Conservation (phyloP, 2,888 invertebrate species). For the Lissonota sp. region DNA sequence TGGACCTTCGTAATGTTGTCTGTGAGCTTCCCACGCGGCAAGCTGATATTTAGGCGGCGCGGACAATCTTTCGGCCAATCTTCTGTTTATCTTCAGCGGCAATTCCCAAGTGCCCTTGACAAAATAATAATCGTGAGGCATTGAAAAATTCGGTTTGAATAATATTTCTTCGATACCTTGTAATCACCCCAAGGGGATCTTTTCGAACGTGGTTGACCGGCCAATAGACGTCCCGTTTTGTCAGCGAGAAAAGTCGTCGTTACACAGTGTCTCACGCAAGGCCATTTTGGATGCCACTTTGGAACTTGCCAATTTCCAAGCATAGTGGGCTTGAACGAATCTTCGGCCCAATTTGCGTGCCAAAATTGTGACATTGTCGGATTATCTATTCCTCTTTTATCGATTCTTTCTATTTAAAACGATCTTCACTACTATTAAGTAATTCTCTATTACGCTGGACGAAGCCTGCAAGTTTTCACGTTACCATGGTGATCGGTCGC, state of each 20-base stretch:
- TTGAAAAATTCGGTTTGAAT: background rate
- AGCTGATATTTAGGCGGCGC: conserved; percentile 66
- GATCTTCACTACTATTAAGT: conserved; percentile 23
- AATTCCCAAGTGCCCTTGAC: conserved; percentile 73
- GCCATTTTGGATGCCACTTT: conserved; percentile 75
- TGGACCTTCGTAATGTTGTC: conserved; percentile 41
- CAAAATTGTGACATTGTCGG: conserved; percentile 75
- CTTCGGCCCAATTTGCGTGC: conserved; percentile 75
- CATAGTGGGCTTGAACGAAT: conserved; percentile 71
- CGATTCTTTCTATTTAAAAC: conserved; percentile 3
- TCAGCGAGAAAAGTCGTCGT: conserved; percentile 72
- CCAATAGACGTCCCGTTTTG: conserved; percentile 71
- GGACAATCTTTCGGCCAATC: conserved; percentile 71
- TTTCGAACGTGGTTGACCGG: conserved; percentile 63
- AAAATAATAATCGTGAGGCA: background rate
- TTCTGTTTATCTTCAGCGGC: conserved; percentile 72
- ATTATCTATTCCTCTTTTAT: background rate
- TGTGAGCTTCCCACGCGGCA: conserved; percentile 69
- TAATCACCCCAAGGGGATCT: conserved; percentile 71
- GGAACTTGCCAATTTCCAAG: conserved; percentile 77
- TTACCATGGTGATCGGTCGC: conserved; percentile 49
- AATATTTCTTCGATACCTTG: conserved; percentile 67
- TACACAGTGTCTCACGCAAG: conserved; percentile 70
- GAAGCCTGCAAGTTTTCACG: conserved; percentile 43
- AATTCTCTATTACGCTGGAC: conserved; percentile 13